phyloP scores from a whole-genome alignment of 2,113 vertebrate genomes.

The Cyprinodon brontotheroides region DNA sequence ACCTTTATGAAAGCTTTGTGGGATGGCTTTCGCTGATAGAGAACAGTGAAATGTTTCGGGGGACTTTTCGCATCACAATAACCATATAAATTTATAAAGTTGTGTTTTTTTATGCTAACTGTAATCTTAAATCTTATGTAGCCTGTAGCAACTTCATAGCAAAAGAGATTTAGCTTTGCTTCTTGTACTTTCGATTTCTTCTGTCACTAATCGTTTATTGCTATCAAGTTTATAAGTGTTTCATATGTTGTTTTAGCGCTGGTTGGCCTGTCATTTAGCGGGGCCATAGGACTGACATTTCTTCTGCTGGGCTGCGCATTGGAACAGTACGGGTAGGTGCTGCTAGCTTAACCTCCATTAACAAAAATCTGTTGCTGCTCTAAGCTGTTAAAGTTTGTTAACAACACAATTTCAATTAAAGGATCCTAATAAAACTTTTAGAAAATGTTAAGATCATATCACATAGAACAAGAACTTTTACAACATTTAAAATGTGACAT shows the following conservation, averaged over 20 bases:
- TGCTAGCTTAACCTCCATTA: neutral
- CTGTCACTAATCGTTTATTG: neutral
- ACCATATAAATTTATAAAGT: neutral
- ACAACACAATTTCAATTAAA: neutral
- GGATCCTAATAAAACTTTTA: neutral
- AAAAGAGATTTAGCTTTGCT: neutral
- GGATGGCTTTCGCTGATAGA: slow-evolving; percentile 2
- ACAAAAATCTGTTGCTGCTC: too few relatives aligned
- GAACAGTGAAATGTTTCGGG: neutral
- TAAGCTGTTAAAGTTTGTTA: neutral
- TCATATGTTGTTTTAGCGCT: slow-evolving; percentile 80
- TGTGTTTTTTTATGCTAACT: neutral
- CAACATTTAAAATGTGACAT: neutral
- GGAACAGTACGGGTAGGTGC: slow-evolving; percentile 87
- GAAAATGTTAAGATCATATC: neutral
- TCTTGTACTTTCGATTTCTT: neutral
- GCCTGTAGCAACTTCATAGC: neutral
- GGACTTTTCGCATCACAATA: neutral
- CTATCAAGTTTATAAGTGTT: neutral
- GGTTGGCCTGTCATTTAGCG: slow-evolving; percentile 92
- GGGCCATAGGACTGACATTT: slow-evolving; percentile 94
- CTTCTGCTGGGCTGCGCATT: slow-evolving; percentile 93
- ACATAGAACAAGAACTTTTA: neutral
- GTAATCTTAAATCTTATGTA: neutral
- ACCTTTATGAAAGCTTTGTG: neutral